Conservation (phyloP, 2,113 vertebrate genomes). For the Notarius lentiginosus region DNA sequence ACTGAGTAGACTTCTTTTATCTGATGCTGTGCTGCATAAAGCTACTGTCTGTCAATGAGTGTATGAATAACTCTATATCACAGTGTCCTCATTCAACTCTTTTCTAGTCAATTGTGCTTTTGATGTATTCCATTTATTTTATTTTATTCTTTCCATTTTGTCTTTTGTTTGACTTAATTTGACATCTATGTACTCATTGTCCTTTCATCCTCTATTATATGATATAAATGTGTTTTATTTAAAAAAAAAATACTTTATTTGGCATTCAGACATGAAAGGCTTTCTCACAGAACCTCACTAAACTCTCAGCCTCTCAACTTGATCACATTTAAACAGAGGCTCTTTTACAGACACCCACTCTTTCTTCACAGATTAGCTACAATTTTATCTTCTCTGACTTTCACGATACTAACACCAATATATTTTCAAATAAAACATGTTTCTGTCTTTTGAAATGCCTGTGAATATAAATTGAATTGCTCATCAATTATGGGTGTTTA, state of each 20-base stretch:
- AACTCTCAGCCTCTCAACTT: neutral
- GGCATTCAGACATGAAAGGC: neutral
- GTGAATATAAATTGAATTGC: neutral
- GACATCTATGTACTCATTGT: neutral
- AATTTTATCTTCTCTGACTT: neutral
- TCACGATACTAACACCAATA: neutral
- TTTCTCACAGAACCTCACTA: neutral
- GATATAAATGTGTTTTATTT: slow-evolving; percentile 1
- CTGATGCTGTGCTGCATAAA: slow-evolving; percentile 22
- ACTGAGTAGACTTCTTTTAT: slow-evolving; percentile 23
- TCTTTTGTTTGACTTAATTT: slow-evolving; percentile 17
- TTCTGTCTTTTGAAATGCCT: neutral
- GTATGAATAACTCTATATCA: slow-evolving; percentile 16
- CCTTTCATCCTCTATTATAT: slow-evolving; percentile 12
- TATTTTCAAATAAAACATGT: neutral
- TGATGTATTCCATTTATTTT: slow-evolving; percentile 27
- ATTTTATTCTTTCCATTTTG: slow-evolving; percentile 3
- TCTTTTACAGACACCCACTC: neutral
- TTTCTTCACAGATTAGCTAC: neutral
- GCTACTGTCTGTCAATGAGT: slow-evolving; percentile 3
- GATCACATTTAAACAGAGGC: neutral
- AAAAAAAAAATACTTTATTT: neutral
- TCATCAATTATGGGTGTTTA: neutral
- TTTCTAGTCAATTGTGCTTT: slow-evolving; percentile 5
- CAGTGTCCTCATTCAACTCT: slow-evolving; percentile 21